phyloP scores from a whole-genome alignment of 2,888 invertebrate genomes.

The Ennomos fuscantarius region DNA sequence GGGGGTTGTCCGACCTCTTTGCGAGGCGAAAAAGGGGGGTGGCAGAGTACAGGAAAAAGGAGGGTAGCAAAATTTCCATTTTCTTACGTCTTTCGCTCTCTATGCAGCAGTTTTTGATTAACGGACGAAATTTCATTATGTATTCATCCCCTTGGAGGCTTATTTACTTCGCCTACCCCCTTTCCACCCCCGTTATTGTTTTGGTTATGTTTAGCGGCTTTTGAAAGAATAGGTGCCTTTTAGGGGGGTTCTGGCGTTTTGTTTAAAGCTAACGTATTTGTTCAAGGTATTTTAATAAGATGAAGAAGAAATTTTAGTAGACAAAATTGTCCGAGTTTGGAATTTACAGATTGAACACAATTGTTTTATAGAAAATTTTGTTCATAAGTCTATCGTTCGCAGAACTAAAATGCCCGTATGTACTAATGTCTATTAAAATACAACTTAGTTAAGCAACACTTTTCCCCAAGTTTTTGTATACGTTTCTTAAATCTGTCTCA shows the following conservation, averaged over 20 bases:
- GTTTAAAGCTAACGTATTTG: slow-evolving; percentile 5
- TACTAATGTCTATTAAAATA: too few relatives aligned
- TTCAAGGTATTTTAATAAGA: too few relatives aligned
- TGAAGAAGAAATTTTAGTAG: too few relatives aligned
- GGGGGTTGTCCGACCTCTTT: slow-evolving; percentile 70
- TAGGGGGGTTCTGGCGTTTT: slow-evolving; percentile 15
- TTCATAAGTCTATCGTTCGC: too few relatives aligned
- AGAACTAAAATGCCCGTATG: too few relatives aligned
- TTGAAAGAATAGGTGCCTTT: slow-evolving; percentile 25
- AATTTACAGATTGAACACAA: too few relatives aligned
- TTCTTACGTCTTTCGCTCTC: slow-evolving; percentile 81
- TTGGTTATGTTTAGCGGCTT: slow-evolving; percentile 32
- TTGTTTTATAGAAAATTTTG: too few relatives aligned
- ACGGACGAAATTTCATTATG: slow-evolving; percentile 84
- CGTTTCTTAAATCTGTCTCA: too few relatives aligned
- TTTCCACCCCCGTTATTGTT: slow-evolving; percentile 35
- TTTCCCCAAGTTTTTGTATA: too few relatives aligned
- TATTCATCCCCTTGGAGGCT: slow-evolving; percentile 73
- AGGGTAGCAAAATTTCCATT: slow-evolving; percentile 85
- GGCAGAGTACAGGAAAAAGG: slow-evolving; percentile 81
- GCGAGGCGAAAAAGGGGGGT: slow-evolving; percentile 73
- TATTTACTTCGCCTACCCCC: slow-evolving; percentile 42
- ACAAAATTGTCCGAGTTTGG: too few relatives aligned
- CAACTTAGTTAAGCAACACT: too few relatives aligned
- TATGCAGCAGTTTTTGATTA: slow-evolving; percentile 84